These are phyloP conservation scores for Noturus placidus DNA, from an alignment of 2,113 vertebrate species.

Conservation along the genomic window DNA sequence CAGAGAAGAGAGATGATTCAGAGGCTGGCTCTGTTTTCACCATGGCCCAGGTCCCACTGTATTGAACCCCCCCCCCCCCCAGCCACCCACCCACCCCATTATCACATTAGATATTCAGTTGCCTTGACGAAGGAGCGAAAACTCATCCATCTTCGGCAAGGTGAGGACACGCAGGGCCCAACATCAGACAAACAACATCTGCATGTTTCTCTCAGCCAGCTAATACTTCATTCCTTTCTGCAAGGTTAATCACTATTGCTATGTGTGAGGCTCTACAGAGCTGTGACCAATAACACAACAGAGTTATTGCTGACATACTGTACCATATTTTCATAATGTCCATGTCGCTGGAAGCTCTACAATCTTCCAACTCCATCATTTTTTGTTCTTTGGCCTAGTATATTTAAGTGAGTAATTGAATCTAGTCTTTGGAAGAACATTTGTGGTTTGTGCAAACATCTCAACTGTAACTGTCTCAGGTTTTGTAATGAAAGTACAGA, in stretches of 20 bases:
- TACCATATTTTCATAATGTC: background rate
- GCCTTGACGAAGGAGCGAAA: constrained; percentile 50
- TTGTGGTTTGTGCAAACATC: background rate
- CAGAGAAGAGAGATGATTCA: background rate
- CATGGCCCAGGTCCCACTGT: background rate
- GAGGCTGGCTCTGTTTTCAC: background rate
- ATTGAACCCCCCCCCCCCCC: background rate
- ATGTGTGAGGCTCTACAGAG: background rate
- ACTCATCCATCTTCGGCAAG: constrained; percentile 58
- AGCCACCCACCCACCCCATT: background rate
- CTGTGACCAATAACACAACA: background rate
- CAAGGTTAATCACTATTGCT: constrained; percentile 1
- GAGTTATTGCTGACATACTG: background rate
- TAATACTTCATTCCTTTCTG: constrained; percentile 54
- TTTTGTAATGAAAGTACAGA: background rate
- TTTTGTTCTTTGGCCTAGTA: background rate
- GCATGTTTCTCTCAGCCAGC: constrained; percentile 18
- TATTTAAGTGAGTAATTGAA: background rate
- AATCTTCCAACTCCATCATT: background rate
- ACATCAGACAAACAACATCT: constrained; percentile 44
- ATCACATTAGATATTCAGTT: constrained; percentile 49
- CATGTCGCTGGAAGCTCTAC: background rate
- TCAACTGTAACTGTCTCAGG: constrained; percentile 2
- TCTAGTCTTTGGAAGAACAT: background rate
- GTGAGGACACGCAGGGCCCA: constrained; percentile 40